These are phyloP conservation scores for Cistogaster globosa DNA, from an alignment of 2,888 invertebrate genomes.

Conservation along the genomic window DNA sequence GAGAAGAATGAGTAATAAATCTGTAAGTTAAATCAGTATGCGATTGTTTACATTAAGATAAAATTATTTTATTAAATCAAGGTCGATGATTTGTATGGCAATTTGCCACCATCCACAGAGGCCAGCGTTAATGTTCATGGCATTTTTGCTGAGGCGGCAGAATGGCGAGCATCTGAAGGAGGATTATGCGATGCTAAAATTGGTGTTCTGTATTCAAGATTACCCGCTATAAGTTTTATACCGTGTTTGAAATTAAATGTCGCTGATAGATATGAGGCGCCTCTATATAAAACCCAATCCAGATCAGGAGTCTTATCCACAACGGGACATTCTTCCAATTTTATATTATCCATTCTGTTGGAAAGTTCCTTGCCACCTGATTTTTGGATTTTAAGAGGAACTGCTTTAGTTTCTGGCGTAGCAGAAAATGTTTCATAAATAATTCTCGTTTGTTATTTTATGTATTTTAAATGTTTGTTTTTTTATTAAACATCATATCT, in stretches of 20 bases:
- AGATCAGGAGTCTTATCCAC: conserved; percentile 94
- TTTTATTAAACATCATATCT: conserved; percentile 3
- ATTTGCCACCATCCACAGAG: conserved; percentile 84
- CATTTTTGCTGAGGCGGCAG: conserved; percentile 93
- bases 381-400: conserved; percentile 95
- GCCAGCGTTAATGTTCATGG: conserved; percentile 91
- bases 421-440: conserved; percentile 85
- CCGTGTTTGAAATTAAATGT: conserved; percentile 78
- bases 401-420: conserved; percentile 92
- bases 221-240: conserved; percentile 80
- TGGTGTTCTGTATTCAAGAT: conserved; percentile 83
- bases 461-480: conserved; percentile 6
- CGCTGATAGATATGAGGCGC: conserved; percentile 84
- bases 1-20: conserved; percentile 77
- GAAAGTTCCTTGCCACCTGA: conserved; percentile 86
- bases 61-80: conserved; percentile 72
- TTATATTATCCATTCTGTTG: conserved; percentile 90
- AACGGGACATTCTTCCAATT: conserved; percentile 97
- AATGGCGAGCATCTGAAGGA: conserved; percentile 88
- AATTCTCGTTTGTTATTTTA: conserved; percentile 4
- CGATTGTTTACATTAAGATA: background rate
- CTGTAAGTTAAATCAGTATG: conserved; percentile 74
- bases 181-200: conserved; percentile 88
- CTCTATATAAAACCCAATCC: conserved; percentile 94
- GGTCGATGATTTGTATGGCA: conserved; percentile 84